Conservation (phyloP, 2,888 invertebrate genomes). For the Busseola fusca region DNA sequence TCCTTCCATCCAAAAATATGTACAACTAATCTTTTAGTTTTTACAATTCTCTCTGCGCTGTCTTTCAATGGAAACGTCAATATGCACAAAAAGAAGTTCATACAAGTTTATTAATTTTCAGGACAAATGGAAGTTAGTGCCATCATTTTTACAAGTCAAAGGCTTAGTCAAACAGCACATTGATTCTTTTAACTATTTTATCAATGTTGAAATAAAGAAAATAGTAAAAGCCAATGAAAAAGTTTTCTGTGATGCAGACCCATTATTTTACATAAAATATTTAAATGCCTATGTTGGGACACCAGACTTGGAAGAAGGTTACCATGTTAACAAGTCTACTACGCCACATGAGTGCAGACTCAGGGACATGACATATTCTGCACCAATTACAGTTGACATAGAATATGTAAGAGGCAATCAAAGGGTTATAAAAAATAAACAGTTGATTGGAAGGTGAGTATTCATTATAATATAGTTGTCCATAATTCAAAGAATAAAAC, state of each 20-base stretch:
- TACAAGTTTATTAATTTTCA: conserved; percentile 71
- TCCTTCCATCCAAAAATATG: neutral
- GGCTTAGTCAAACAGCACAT: conserved; percentile 99
- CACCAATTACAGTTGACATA: conserved; percentile 99
- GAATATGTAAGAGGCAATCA: conserved; percentile 98
- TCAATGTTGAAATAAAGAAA: conserved; percentile 98
- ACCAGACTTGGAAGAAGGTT: conserved; percentile 98
- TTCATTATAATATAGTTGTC: neutral
- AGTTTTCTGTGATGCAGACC: conserved; percentile 97
- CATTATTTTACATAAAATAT: conserved; percentile 98
- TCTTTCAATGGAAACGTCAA: neutral
- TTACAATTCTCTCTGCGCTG: neutral
- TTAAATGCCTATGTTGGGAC: conserved; percentile 97
- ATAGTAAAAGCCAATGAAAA: conserved; percentile 98
- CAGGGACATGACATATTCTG: conserved; percentile 98
- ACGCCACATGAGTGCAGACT: conserved; percentile 98
- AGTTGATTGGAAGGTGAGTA: conserved; percentile 95
- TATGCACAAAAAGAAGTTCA: neutral
- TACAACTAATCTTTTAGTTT: neutral
- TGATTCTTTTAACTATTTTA: conserved; percentile 99
- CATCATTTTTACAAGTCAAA: conserved; percentile 97
- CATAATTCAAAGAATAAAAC: neutral
- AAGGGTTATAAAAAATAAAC: conserved; percentile 94
- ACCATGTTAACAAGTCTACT: conserved; percentile 94
- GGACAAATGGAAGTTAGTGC: conserved; percentile 98